phyloP scores from a whole-genome alignment of 53 echinoderm and acorn worm species.

The Echinarachnius parma region DNA sequence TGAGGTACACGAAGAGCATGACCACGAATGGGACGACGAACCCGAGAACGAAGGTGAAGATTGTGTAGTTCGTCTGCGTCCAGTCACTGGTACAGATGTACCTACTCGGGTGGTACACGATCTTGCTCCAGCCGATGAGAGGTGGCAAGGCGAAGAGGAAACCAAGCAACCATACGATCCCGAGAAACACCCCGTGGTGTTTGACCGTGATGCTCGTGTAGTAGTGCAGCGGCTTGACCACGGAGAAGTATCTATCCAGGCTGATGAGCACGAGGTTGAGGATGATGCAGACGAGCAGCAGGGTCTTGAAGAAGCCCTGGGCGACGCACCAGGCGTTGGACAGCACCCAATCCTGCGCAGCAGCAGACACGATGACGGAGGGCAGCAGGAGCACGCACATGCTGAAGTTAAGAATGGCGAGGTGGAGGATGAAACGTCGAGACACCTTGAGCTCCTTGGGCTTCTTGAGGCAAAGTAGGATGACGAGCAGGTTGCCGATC shows the following conservation, averaged over 20 bases:
- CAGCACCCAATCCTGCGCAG: slow-evolving; percentile 61
- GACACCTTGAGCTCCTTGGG: slow-evolving; percentile 70
- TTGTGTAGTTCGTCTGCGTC: slow-evolving; percentile 21
- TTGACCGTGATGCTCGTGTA: slow-evolving; percentile 56
- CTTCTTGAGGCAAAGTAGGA: slow-evolving; percentile 70
- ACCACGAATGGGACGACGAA: slow-evolving; percentile 15
- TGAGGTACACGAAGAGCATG: slow-evolving; percentile 30
- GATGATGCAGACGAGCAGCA: slow-evolving; percentile 66
- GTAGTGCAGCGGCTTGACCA: slow-evolving; percentile 69
- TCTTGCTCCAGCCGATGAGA: slow-evolving; percentile 66
- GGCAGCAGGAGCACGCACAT: slow-evolving; percentile 80
- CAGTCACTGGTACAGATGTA: slow-evolving; percentile 67
- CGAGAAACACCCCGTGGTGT: slow-evolving; percentile 45
- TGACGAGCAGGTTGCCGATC: slow-evolving; percentile 72
- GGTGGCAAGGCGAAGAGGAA: slow-evolving; percentile 66
- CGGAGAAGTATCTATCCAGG: slow-evolving; percentile 74
- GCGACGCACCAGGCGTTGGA: slow-evolving; percentile 51
- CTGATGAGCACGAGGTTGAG: slow-evolving; percentile 76
- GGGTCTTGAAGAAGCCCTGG: slow-evolving; percentile 68
- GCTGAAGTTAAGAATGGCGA: slow-evolving; percentile 69
- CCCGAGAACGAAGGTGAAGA: slow-evolving; percentile 15
- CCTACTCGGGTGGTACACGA: slow-evolving; percentile 57
- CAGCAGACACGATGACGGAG: slow-evolving; percentile 58
- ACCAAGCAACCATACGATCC: slow-evolving; percentile 59
- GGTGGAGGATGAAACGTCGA: slow-evolving; percentile 72